These are phyloP conservation scores for Pristis pectinata DNA, from an alignment of 2,797 vertebrate genomes.

Conservation along the genomic window DNA sequence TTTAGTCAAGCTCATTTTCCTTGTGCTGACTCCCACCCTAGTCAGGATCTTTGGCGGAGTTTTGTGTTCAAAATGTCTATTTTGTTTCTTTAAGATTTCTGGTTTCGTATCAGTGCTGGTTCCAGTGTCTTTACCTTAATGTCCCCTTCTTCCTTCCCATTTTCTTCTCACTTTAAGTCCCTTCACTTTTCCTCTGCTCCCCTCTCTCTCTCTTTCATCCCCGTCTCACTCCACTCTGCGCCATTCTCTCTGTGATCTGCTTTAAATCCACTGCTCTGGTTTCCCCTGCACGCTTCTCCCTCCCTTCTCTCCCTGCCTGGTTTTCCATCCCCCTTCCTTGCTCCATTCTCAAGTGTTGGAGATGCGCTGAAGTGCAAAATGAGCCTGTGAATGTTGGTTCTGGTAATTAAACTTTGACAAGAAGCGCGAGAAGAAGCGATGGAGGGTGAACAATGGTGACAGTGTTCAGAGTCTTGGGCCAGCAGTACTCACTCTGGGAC, in stretches of 20 bases:
- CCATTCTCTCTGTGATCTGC: neutral
- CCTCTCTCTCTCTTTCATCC: slow-evolving; percentile 13
- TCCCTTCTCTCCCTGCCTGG: slow-evolving; percentile 10
- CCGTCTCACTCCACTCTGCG: slow-evolving; percentile 39
- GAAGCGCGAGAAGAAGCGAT: slow-evolving; percentile 82
- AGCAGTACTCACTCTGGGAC: slow-evolving; percentile 51
- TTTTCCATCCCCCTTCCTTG: slow-evolving; percentile 38
- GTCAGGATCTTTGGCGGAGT: slow-evolving; percentile 47
- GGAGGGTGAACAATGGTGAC: slow-evolving; percentile 79
- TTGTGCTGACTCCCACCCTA: slow-evolving; percentile 42
- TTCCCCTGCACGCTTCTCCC: neutral
- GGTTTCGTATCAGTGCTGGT: neutral
- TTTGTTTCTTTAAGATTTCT: neutral
- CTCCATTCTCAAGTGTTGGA: slow-evolving; percentile 70
- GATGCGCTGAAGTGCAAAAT: slow-evolving; percentile 92
- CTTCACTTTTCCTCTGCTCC: slow-evolving; percentile 23
- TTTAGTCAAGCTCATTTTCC: neutral
- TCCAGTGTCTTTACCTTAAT: neutral
- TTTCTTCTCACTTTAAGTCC: slow-evolving; percentile 1
- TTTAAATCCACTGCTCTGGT: neutral
- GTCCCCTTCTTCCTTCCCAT: slow-evolving; percentile 40
- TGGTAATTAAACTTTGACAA: slow-evolving; percentile 95
- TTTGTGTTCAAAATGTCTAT: neutral
- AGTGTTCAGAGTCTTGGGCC: slow-evolving; percentile 69
- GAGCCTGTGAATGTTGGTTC: slow-evolving; percentile 74